phyloP scores from a whole-genome alignment of 2,888 invertebrate genomes.

The Chloroclysta siterata region DNA sequence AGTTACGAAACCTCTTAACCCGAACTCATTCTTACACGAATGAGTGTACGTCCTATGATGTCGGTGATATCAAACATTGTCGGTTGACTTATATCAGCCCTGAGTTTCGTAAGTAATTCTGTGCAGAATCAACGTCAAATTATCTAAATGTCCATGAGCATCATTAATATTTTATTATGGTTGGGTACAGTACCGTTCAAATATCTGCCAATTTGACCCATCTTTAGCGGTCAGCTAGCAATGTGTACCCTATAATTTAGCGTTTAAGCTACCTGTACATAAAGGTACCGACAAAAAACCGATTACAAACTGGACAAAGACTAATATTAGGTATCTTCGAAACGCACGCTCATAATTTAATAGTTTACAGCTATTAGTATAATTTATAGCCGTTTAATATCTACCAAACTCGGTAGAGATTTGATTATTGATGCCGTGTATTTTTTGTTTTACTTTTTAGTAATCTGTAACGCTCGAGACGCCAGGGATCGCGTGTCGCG shows the following conservation, averaged over 20 bases:
- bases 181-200: constrained; percentile 43
- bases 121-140: background rate
- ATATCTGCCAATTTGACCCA: constrained; percentile 54
- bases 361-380: constrained; percentile 79
- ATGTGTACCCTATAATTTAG: constrained; percentile 47
- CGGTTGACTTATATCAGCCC: no score
- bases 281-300: constrained; percentile 42
- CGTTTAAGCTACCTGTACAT: constrained; percentile 41
- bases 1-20: no score
- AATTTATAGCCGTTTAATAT: constrained; percentile 84
- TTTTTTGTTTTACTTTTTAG: constrained; percentile 26
- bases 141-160: background rate
- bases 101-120: no score
- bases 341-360: constrained; percentile 61
- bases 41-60: no score
- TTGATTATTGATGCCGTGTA: constrained; percentile 74
- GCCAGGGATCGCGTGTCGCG: constrained; percentile 81
- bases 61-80: no score
- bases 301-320: constrained; percentile 41
- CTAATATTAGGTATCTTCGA: constrained; percentile 39
- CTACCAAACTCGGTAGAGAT: constrained; percentile 70
- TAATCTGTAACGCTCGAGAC: constrained; percentile 45
- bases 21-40: no score
- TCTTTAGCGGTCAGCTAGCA: constrained; percentile 57
- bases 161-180: constrained; percentile 37